Evolutionary conservation across 2,797 vertebrate genomes (phyloP), one percentile per base, ranked within the genome.

Genomic region (Hippocampus kuda): DNA sequence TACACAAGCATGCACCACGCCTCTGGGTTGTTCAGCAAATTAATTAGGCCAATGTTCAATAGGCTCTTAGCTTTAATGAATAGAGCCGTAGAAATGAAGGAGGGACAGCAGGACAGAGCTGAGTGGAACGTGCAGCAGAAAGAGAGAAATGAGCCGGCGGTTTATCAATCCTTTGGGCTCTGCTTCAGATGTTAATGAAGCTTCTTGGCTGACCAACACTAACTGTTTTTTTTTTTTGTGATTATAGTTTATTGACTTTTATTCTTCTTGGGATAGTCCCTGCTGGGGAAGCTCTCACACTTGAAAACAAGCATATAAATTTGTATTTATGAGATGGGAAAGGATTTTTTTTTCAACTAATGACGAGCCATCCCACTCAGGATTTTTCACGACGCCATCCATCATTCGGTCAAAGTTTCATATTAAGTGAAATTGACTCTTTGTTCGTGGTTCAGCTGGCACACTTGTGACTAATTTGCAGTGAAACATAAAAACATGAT

Each of bases 61-160:
- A 69, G 75, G 71, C 77, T 80, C 69, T 79, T 69, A 69, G 72
- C 73, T 69, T 75, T 76, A 80, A 82, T 87, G 78, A 88, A 83
- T 76, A 46, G 78, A 74, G 75, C 76, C 69, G 68, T 75, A 79
- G 78, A 85, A 80, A 75, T 46, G 63, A 65, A 48, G 77, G 68
- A 77, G 76, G 57, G 66, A 70, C 70, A 57, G 77, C 69, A 65
- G 63, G 69, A 74, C 72, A 70, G 67, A 68, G 42, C 15, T 6
- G 6, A 51, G 49, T 65, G 63, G 75, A 71, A 66, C 0, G 22
- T 70, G 48, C 60, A 1, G 72, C 53, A 24, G 62, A 20, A 71
- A 66, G 74, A 82, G 75, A 77, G 72, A 77, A 79, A 81, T 18
- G 60, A 78, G 62, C 38, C 61, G 49, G 68, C 66, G 66, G 56